Percentiles rank a stretch among this genome's conserved stretches.
phyloP scores from a whole-genome alignment of 1,140 invertebrate genomes.

The Hesperophylax magnus region DNA sequence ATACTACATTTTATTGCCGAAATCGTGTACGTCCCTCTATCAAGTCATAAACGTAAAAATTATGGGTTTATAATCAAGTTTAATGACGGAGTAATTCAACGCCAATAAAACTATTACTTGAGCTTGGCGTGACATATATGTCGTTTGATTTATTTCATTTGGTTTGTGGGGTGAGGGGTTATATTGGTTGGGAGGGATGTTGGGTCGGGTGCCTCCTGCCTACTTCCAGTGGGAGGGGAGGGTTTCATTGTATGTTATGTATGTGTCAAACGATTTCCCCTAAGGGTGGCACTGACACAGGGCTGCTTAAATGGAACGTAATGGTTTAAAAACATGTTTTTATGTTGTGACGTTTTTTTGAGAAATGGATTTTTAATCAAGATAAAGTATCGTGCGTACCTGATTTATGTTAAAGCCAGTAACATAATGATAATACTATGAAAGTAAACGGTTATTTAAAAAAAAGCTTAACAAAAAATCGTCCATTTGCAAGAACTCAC shows the following conservation, averaged over 20 bases:
- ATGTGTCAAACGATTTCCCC: constrained; percentile 8
- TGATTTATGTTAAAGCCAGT: not conserved
- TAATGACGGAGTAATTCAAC: constrained; percentile 53
- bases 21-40: constrained; percentile 41
- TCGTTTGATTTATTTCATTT: constrained; percentile 51
- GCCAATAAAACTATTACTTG: constrained; percentile 56
- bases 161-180: constrained; percentile 14
- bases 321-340: constrained; percentile 3
- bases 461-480: not conserved
- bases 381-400: not conserved
- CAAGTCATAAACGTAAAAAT: constrained; percentile 54
- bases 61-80: constrained; percentile 54
- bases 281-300: not conserved
- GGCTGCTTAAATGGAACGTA: not conserved
- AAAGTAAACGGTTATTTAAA: not conserved
- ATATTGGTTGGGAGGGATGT: constrained; percentile 19
- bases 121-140: constrained; percentile 30
- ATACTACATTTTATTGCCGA: constrained; percentile 15
- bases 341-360: not conserved
- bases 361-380: constrained; percentile 3
- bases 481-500: too few species aligned
- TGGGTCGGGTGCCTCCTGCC: too few species aligned
- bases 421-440: not conserved
- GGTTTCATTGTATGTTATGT: not conserved
- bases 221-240: too few species aligned